Conservation (phyloP, 2,797 vertebrate species). For the Kryptopterus vitreolus region DNA sequence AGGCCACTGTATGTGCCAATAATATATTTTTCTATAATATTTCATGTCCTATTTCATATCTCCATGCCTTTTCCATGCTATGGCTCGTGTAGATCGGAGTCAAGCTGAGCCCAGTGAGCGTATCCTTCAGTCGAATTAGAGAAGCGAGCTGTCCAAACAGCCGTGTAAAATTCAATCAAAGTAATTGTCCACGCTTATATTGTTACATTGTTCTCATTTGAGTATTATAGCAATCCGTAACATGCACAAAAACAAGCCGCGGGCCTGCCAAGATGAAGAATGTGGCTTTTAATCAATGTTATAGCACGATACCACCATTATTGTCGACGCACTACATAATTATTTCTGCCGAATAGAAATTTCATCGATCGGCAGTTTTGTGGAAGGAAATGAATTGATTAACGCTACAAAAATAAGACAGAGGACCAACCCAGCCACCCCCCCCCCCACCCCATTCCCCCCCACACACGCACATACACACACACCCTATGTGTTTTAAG, state of each 20-base stretch:
- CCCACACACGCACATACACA: too few relatives aligned
- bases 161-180: slow-evolving; percentile 58
- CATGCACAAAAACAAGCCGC: slow-evolving; percentile 10
- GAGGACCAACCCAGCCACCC: too few relatives aligned
- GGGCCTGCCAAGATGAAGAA: slow-evolving; percentile 34
- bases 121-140: slow-evolving; percentile 65
- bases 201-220: slow-evolving; percentile 16
- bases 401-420: background rate
- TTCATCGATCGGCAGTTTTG: slow-evolving; percentile 7
- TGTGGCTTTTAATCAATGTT: slow-evolving; percentile 42
- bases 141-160: slow-evolving; percentile 70
- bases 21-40: background rate
- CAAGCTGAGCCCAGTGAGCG: slow-evolving; percentile 72
- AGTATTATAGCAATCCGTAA: background rate
- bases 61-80: background rate
- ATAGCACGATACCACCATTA: slow-evolving; percentile 36
- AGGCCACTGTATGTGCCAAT: background rate
- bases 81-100: slow-evolving; percentile 65
- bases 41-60: background rate
- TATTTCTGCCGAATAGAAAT: slow-evolving; percentile 30
- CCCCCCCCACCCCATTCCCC: too few relatives aligned
- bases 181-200: slow-evolving; percentile 6
- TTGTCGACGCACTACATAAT: slow-evolving; percentile 28
- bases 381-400: background rate
- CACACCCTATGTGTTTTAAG: background rate